A percentile compares a stretch with the other conserved stretches of the same genome.
phyloP scores from a whole-genome alignment of 2,888 invertebrate genomes.

The Caenorhabditis sinica region DNA sequence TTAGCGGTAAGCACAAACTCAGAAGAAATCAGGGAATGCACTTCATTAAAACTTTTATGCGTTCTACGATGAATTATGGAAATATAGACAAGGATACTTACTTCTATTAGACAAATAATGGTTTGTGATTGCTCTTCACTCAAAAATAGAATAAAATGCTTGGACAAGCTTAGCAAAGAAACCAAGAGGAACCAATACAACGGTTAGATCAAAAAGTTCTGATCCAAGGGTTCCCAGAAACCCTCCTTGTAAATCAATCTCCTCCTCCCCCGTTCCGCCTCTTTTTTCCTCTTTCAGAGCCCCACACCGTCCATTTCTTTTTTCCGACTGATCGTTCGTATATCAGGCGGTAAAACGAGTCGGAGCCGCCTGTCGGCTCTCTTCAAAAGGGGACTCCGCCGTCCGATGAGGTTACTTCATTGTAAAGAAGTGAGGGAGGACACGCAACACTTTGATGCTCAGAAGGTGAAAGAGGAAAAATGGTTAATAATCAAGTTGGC shows the following conservation, averaged over 20 bases:
- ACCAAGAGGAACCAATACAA: neutral
- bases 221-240: slow-evolving; percentile 1
- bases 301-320: neutral
- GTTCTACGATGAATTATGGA: too few relatives aligned
- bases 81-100: too few relatives aligned
- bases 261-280: neutral
- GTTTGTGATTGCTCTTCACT: too few relatives aligned
- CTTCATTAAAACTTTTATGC: too few relatives aligned
- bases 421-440: slow-evolving; percentile 18
- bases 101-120: too few relatives aligned
- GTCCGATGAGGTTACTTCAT: slow-evolving; percentile 6
- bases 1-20: too few relatives aligned
- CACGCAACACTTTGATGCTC: neutral
- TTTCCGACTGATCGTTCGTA: slow-evolving; percentile 28
- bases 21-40: too few relatives aligned
- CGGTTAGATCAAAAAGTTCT: neutral
- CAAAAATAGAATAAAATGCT: too few relatives aligned
- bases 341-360: slow-evolving; percentile 52
- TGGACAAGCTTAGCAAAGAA: too few relatives aligned
- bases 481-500: slow-evolving; percentile 17
- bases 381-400: slow-evolving; percentile 26
- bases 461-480: slow-evolving; percentile 4
- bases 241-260: slow-evolving; percentile 24
- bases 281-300: neutral
- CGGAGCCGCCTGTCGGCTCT: slow-evolving; percentile 28